Percentiles rank a stretch among this genome's conserved stretches.
Evolutionary conservation across 2,113 vertebrate genomes (phyloP).

Genomic region (Otus sunia): DNA sequence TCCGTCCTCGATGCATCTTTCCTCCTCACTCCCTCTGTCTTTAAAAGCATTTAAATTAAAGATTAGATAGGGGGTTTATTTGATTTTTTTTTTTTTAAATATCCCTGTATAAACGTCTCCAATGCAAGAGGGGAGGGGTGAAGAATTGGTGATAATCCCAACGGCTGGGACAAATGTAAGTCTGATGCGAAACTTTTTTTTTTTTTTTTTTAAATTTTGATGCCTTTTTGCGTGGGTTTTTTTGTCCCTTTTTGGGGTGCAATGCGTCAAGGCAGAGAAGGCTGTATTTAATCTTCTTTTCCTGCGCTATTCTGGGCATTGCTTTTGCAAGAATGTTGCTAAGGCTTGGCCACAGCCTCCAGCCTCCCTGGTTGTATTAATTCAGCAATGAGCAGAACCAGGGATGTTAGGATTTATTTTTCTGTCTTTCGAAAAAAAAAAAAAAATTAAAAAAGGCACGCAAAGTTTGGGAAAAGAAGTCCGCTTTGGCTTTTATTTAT

Average conservation of each 20-base stretch:
- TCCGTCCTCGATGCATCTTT: not conserved
- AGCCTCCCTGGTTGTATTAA: not conserved
- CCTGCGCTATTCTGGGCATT: not conserved
- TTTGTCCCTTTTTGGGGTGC: not conserved
- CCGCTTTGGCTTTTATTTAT: not conserved
- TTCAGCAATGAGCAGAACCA: not conserved
- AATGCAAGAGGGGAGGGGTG: rapidly evolving
- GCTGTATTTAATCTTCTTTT: not conserved
- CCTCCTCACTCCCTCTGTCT: not conserved
- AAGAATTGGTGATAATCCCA: not conserved
- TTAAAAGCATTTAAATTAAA: not conserved
- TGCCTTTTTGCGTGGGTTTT: not conserved
- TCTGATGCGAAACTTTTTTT: not conserved
- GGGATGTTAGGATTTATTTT: not conserved
- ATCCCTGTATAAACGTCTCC: not conserved
- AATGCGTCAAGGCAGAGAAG: not conserved
- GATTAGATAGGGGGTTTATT: not conserved
- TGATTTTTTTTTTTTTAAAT: not conserved
- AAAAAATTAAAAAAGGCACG: not conserved
- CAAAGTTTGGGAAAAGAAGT: not conserved
- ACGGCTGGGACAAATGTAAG: not conserved
- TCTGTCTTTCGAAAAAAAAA: not conserved
- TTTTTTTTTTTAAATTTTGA: not conserved
- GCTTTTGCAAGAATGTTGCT: not conserved
- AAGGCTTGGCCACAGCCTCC: not conserved